Conservation (phyloP, 1,140 invertebrate species). For the Drosophila littoralis region DNA sequence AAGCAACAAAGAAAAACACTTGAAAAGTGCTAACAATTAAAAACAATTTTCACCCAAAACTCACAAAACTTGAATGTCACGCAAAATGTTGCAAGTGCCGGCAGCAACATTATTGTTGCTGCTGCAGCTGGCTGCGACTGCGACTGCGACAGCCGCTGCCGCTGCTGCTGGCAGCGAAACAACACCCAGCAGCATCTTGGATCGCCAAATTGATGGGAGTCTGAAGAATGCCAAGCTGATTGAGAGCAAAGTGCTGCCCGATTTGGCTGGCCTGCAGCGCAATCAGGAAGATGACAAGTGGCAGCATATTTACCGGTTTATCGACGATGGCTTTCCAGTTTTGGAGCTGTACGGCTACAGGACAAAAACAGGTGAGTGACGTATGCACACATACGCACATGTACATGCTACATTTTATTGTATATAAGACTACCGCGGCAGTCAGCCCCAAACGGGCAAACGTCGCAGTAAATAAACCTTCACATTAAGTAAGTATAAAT, state of each 20-base stretch:
- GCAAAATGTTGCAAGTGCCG: constrained; percentile 79
- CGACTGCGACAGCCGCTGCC: constrained; percentile 26
- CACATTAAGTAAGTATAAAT: too few species aligned
- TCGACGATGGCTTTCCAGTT: constrained; percentile 81
- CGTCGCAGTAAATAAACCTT: too few species aligned
- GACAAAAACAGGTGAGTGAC: constrained; percentile 69
- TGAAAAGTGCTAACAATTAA: constrained; percentile 73
- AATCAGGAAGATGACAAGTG: constrained; percentile 80
- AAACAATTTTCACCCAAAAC: constrained; percentile 63
- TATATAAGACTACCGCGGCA: background rate
- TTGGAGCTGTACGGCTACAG: constrained; percentile 80
- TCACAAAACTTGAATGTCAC: constrained; percentile 64
- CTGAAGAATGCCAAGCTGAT: constrained; percentile 81
- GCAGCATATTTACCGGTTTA: constrained; percentile 78
- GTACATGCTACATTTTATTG: background rate
- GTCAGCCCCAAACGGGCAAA: too few species aligned
- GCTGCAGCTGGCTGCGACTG: constrained; percentile 39
- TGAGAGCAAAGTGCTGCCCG: constrained; percentile 80
- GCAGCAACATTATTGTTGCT: constrained; percentile 67
- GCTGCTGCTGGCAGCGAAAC: constrained; percentile 21
- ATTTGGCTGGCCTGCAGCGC: constrained; percentile 63
- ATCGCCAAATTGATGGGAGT: constrained; percentile 69
- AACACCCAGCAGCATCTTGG: constrained; percentile 47
- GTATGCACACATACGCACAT: background rate
- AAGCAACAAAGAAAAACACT: constrained; percentile 41